phyloP scores from a whole-genome alignment of 2,888 invertebrate genomes.

The Ennomos erosarius region DNA sequence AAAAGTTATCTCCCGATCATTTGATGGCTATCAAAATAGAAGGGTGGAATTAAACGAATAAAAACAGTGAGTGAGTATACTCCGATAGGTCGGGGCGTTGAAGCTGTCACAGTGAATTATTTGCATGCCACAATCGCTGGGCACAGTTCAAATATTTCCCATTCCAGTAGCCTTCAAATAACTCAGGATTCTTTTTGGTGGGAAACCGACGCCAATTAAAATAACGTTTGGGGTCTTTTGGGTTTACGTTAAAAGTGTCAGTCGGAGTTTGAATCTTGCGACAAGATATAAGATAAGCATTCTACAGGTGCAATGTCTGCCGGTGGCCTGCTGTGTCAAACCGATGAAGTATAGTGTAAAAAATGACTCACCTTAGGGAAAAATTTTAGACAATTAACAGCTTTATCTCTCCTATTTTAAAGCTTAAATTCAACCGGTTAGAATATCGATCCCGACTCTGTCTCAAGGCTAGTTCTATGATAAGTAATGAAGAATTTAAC shows the following conservation, averaged over 20 bases:
- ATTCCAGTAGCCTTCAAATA: slow-evolving; percentile 74
- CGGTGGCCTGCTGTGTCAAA: slow-evolving; percentile 75
- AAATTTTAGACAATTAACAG: slow-evolving; percentile 41
- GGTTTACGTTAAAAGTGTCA: slow-evolving; percentile 65
- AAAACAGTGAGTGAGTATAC: slow-evolving; percentile 34
- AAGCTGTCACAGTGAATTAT: slow-evolving; percentile 72
- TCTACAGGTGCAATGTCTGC: slow-evolving; percentile 77
- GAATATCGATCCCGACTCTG: slow-evolving; percentile 3
- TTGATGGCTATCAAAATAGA: slow-evolving; percentile 31
- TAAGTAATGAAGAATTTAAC: slow-evolving; percentile 51
- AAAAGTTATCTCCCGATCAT: slow-evolving; percentile 33
- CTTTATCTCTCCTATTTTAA: slow-evolving; percentile 38
- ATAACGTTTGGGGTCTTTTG: slow-evolving; percentile 69
- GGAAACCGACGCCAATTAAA: slow-evolving; percentile 78
- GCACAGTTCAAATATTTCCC: slow-evolving; percentile 67
- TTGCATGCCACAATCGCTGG: slow-evolving; percentile 68
- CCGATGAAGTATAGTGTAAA: slow-evolving; percentile 44
- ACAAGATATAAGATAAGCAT: slow-evolving; percentile 77
- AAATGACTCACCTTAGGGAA: slow-evolving; percentile 17
- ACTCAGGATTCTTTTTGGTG: slow-evolving; percentile 73
- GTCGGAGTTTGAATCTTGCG: slow-evolving; percentile 77
- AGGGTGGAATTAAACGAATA: slow-evolving; percentile 41
- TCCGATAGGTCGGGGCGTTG: slow-evolving; percentile 50
- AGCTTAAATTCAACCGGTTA: neutral
- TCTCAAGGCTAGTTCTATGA: slow-evolving; percentile 57